Base-by-base conservation (phyloP, 35 echinoderm and acorn worm species). In the Ophiothrix spiculata region DNA sequence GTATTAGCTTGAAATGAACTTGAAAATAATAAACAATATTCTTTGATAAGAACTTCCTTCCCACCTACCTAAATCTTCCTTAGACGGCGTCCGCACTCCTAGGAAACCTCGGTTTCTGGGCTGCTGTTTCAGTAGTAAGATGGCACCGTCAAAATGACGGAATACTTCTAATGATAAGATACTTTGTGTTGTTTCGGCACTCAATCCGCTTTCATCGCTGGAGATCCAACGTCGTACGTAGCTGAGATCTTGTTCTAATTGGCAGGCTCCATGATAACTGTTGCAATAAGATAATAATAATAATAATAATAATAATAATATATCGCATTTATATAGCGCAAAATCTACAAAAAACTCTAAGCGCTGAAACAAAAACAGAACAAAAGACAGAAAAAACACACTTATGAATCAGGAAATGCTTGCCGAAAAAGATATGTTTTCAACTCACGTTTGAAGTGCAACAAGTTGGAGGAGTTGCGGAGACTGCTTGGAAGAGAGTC, bases 71-170 rank as follows among this genome's bases (percentile, higher is more conserved):
- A 94, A 45, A 79, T 94, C 88, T 77, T 94, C 93, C 33, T 84
- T 90, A 19, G 93, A 94, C 25, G 88, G 75, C 11, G 93, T 85
- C 16, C 45, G 39, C 60, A n/a, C 25, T 2, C 56, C 79, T 69
- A 90, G 36, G 10, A 83, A 77, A 64, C 81, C 36, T 31, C 63
- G 85, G n/a, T 80, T 87, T 0, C 45, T 38, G 1, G 95, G 92
- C 75, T 98, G 95, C 37, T 94, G 92, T 39, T 98, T 98, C 25
- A 98, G 88, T 14, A 98, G 86, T 37, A 89, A 75, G 32, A 98
- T 79, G n/a, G 95, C 95, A 38, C 88, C 89, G 11, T 98, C 91
- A 77, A 98, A 94, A 75, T 98, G 90, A 21, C 82, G 75, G 35
- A 98, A 86, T 39, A 85, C 95, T 40, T 98, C 88, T 0, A 99